Evolutionary conservation across 2,113 vertebrate genomes (phyloP).

Genomic region (Oostethus manadensis): DNA sequence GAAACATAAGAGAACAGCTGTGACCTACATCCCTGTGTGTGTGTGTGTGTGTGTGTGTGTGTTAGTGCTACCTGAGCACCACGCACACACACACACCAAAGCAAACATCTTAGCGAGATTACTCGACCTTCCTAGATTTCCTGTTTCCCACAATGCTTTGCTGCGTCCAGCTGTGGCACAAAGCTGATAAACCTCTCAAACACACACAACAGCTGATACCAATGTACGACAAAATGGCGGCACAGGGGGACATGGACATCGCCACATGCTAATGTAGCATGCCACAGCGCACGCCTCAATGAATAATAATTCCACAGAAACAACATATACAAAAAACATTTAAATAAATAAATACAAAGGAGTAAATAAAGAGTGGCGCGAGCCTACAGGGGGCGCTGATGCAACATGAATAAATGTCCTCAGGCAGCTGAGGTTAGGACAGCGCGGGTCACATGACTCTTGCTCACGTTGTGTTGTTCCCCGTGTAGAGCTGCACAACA

Average conservation of each 20-base stretch:
- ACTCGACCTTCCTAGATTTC: constrained; percentile 30
- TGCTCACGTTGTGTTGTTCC: constrained; percentile 33
- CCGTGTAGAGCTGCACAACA: constrained; percentile 13
- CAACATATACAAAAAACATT: neutral
- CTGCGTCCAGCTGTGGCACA: constrained; percentile 27
- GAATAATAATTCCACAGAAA: neutral
- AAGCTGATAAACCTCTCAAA: neutral
- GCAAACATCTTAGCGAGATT: constrained; percentile 18
- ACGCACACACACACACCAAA: constrained; percentile 12
- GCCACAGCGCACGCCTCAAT: neutral
- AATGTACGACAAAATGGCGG: constrained; percentile 1
- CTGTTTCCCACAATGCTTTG: constrained; percentile 39
- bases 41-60: constrained; percentile 37
- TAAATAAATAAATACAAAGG: neutral
- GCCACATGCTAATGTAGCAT: neutral
- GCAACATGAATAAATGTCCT: constrained; percentile 9
- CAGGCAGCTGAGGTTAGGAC: constrained; percentile 20
- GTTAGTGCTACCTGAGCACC: constrained; percentile 7
- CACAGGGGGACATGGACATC: no score
- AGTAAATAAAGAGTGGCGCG: neutral
- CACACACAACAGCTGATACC: neutral
- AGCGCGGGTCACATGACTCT: constrained; percentile 32
- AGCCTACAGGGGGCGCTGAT: constrained; percentile 9
- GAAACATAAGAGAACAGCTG: constrained; percentile 70
- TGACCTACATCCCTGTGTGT: constrained; percentile 68